Percentiles rank a stretch among this genome's conserved stretches.
These are phyloP conservation scores for Neelides sp. DNA, from an alignment of 1,140 invertebrate genomes.

Conservation along the genomic window DNA sequence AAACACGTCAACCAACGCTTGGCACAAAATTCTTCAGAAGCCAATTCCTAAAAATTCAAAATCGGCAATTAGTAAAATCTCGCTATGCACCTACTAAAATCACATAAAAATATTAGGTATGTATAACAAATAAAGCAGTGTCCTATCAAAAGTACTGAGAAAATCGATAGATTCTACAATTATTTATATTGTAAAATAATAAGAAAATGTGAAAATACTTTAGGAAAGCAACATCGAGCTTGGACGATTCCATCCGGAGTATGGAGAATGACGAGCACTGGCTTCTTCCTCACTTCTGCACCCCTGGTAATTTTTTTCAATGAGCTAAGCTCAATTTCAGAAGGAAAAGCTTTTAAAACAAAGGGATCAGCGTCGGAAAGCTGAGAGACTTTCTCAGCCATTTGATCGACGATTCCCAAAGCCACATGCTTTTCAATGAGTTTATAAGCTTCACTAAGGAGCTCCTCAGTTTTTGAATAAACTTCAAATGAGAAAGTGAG, in stretches of 20 bases:
- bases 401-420: slow-evolving; percentile 6
- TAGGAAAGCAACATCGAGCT: slow-evolving; percentile 49
- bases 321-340: slow-evolving; percentile 17
- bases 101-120: background rate
- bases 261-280: slow-evolving; percentile 46
- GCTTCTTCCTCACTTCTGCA: slow-evolving; percentile 31
- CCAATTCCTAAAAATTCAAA: slow-evolving; percentile 39
- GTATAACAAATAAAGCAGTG: slow-evolving; percentile 2
- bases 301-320: slow-evolving; percentile 24
- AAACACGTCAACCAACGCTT: slow-evolving; percentile 46
- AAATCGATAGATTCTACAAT: slow-evolving; percentile 21
- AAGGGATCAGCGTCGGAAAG: slow-evolving; percentile 2
- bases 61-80: too few species aligned
- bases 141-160: slow-evolving; percentile 7
- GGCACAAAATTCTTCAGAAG: slow-evolving; percentile 44
- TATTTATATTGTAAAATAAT: slow-evolving; percentile 16
- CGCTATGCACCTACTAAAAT: too few species aligned
- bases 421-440: slow-evolving; percentile 14
- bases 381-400: slow-evolving; percentile 4
- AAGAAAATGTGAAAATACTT: slow-evolving; percentile 37
- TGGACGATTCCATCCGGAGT: slow-evolving; percentile 43
- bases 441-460: slow-evolving; percentile 15
- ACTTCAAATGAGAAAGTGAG: slow-evolving; percentile 12
- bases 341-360: slow-evolving; percentile 18
- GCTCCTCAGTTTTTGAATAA: slow-evolving; percentile 1